Conservation (phyloP, 2,797 vertebrate species). For the Mallotus villosus region DNA sequence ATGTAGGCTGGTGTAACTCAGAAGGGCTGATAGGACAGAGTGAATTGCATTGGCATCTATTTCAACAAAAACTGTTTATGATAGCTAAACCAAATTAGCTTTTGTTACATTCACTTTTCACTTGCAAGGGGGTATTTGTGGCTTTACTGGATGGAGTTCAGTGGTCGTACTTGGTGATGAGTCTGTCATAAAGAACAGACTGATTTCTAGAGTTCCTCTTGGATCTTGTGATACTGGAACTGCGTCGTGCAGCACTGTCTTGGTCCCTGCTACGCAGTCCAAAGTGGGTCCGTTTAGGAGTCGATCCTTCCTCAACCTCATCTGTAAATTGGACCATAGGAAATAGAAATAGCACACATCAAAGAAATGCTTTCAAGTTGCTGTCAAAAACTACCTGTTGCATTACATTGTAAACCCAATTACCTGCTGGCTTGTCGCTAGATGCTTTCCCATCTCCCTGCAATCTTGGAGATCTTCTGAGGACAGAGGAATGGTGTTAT, state of each 20-base stretch:
- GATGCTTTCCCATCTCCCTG: constrained; percentile 71
- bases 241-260: constrained; percentile 83
- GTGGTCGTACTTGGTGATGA: constrained; percentile 90
- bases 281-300: constrained; percentile 65
- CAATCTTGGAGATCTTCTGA: constrained; percentile 83
- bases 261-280: constrained; percentile 60
- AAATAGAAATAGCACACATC: not conserved
- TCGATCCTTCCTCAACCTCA: constrained; percentile 67
- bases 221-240: constrained; percentile 83
- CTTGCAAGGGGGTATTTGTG: no score
- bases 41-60: no score
- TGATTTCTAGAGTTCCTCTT: constrained; percentile 81
- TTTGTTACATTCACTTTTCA: no score
- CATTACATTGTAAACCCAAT: not conserved
- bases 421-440: constrained; percentile 79
- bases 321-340: constrained; percentile 42
- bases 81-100: no score
- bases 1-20: not conserved
- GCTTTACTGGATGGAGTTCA: not conserved
- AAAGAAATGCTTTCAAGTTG: not conserved
- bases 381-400: not conserved
- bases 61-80: no score
- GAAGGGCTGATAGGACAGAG: no score
- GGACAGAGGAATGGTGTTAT: constrained; percentile 28
- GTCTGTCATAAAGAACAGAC: constrained; percentile 90